These are phyloP conservation scores for Anguilla megastoma DNA, from an alignment of 2,797 vertebrate genomes.

Conservation along the genomic window DNA sequence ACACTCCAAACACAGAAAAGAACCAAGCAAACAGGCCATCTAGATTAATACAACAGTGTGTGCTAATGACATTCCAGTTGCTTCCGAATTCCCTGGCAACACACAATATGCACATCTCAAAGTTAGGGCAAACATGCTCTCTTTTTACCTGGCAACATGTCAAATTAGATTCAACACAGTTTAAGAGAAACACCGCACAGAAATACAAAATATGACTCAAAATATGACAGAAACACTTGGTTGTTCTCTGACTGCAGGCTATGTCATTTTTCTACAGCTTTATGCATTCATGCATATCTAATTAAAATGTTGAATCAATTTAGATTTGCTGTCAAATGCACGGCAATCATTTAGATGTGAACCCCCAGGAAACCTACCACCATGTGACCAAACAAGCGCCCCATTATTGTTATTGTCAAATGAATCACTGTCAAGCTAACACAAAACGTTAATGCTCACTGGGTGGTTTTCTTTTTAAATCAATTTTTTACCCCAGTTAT, in stretches of 20 bases:
- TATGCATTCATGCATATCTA: not conserved
- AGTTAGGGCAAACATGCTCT: not conserved
- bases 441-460: too few species aligned
- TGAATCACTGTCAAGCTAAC: not conserved
- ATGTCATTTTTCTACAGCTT: not conserved
- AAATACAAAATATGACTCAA: not conserved
- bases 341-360: not conserved
- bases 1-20: not conserved
- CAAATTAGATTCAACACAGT: not conserved
- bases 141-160: slow-evolving; percentile 28
- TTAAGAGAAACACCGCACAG: not conserved
- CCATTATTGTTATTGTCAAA: not conserved
- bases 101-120: not conserved
- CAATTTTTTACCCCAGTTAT: not conserved
- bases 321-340: not conserved
- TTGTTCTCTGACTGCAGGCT: not conserved
- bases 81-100: slow-evolving; percentile 36
- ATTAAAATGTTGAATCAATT: not conserved
- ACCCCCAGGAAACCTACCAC: not conserved
- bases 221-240: not conserved
- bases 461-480: not conserved
- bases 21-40: not conserved
- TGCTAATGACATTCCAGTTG: not conserved
- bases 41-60: not conserved
- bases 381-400: not conserved